These are phyloP conservation scores for Centroberyx gerrardi DNA, from an alignment of 2,797 vertebrate species.

Conservation along the genomic window DNA sequence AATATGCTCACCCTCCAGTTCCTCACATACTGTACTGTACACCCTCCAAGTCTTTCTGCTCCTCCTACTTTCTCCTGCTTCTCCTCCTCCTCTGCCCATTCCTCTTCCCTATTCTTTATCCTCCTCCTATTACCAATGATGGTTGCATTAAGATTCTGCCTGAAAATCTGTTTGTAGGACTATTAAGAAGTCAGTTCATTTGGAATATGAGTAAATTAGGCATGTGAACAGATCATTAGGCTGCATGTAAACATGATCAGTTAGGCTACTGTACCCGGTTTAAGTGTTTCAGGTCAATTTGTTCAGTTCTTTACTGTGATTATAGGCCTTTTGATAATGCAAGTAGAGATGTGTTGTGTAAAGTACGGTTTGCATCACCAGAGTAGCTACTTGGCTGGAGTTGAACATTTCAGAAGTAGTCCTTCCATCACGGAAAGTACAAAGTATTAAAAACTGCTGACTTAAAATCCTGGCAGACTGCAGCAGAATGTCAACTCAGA, in stretches of 20 bases:
- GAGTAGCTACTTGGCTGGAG: slow-evolving; percentile 8
- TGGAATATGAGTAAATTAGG: slow-evolving; percentile 42
- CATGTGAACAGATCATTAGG: slow-evolving; percentile 34
- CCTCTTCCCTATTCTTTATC: slow-evolving; percentile 24
- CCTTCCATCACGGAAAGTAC: slow-evolving; percentile 20
- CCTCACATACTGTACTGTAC: slow-evolving; percentile 10
- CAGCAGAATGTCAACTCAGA: slow-evolving; percentile 25
- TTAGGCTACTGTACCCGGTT: slow-evolving; percentile 31
- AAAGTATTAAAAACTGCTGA: slow-evolving; percentile 19
- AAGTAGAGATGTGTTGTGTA: slow-evolving; percentile 8
- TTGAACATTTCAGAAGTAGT: slow-evolving; percentile 4
- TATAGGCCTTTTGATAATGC: slow-evolving; percentile 12
- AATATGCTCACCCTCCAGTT: slow-evolving; percentile 22
- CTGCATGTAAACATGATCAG: slow-evolving; percentile 36
- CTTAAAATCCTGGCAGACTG: slow-evolving; percentile 21
- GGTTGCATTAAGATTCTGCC: slow-evolving; percentile 13
- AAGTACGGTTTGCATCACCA: background rate
- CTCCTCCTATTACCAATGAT: slow-evolving; percentile 1
- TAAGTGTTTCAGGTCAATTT: slow-evolving; percentile 25
- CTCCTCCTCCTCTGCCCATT: background rate
- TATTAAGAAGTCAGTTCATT: slow-evolving; percentile 43
- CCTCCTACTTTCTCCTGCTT: background rate
- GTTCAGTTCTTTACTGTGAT: background rate
- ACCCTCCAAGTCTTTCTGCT: background rate
- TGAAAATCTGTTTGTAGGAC: background rate